These are phyloP conservation scores for Semotilus atromaculatus DNA, from an alignment of 2,797 vertebrate species.

Conservation along the genomic window DNA sequence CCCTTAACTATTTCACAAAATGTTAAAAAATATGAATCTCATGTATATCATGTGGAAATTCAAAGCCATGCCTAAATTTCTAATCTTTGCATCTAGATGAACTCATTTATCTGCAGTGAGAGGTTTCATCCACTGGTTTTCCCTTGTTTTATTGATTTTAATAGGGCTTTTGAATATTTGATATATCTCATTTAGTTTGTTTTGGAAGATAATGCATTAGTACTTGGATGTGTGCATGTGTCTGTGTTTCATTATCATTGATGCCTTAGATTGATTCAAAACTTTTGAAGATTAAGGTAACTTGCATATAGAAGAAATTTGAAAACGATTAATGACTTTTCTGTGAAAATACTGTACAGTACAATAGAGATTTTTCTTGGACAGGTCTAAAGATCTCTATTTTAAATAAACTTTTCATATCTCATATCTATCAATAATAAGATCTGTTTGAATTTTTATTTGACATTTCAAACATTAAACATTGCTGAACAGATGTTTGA, in stretches of 20 bases:
- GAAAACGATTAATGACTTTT: not conserved
- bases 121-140: constrained; percentile 2
- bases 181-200: constrained; percentile 2
- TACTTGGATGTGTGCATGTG: not conserved
- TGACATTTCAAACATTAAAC: not conserved
- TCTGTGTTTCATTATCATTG: not conserved
- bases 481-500: not conserved
- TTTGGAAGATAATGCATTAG: not conserved
- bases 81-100: not conserved
- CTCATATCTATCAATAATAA: not conserved
- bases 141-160: not conserved
- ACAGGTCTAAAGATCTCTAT: not conserved
- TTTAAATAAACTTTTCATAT: not conserved
- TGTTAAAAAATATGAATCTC: not conserved
- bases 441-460: not conserved
- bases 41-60: not conserved
- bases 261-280: constrained; percentile 15
- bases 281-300: not conserved
- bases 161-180: not conserved
- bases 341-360: constrained; percentile 24
- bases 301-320: not conserved
- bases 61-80: not conserved
- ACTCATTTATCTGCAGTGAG: not conserved
- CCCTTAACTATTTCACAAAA: not conserved
- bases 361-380: not conserved